Percentiles rank a stretch among this genome's conserved stretches.
Evolutionary conservation across 2,113 vertebrate species (phyloP).

Genomic region (Gnathonemus longibarbis): DNA sequence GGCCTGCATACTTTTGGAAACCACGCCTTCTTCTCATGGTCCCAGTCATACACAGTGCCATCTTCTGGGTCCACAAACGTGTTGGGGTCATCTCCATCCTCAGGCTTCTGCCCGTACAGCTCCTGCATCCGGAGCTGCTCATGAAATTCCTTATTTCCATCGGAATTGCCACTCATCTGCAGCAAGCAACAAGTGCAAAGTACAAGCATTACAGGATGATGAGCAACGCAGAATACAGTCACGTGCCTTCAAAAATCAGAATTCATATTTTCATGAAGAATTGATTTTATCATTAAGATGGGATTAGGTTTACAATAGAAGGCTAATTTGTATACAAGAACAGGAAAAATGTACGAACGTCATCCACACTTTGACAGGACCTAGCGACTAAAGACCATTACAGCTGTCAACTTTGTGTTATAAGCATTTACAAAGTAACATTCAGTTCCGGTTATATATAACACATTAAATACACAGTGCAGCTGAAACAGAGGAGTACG

Average conservation of each 20-base stretch:
- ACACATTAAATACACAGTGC: neutral
- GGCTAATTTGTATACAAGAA: neutral
- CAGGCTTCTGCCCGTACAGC: constrained; percentile 59
- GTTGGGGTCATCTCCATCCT: constrained; percentile 49
- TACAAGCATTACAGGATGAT: neutral
- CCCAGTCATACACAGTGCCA: constrained; percentile 88
- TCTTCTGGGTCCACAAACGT: constrained; percentile 72
- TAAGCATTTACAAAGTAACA: neutral
- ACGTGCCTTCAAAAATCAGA: neutral
- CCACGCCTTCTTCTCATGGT: constrained; percentile 87
- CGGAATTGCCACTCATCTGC: constrained; percentile 53
- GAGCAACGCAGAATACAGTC: neutral
- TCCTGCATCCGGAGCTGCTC: constrained; percentile 87
- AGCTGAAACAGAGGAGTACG: neutral
- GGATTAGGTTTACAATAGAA: neutral
- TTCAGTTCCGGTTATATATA: neutral
- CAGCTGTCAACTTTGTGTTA: neutral
- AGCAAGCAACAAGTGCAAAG: neutral
- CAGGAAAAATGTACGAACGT: neutral
- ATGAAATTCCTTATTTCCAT: constrained; percentile 73
- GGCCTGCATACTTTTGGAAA: constrained; percentile 77
- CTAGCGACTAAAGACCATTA: neutral
- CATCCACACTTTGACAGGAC: neutral
- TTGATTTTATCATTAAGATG: neutral
- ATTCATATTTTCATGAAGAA: neutral